A percentile compares a stretch with the other conserved stretches of the same genome.
Evolutionary conservation across 2,113 vertebrate species (phyloP).

Genomic region (Lichenostomus cassidix): DNA sequence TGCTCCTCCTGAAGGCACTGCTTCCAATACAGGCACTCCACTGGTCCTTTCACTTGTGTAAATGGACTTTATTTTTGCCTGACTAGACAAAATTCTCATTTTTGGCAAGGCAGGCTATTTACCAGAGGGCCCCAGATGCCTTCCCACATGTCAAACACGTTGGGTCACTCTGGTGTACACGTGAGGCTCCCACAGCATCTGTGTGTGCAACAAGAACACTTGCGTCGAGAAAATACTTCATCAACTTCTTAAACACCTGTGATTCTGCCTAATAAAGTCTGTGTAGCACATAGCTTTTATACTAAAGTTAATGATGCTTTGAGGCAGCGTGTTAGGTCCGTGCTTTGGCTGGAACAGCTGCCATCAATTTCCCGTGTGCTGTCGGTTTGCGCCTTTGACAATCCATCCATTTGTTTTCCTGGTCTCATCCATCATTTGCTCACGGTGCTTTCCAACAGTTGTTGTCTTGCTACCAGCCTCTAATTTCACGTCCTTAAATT

Average conservation of each 20-base stretch:
- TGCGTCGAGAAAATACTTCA: background rate
- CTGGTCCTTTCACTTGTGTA: background rate
- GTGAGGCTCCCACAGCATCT: background rate
- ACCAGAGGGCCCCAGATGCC: background rate
- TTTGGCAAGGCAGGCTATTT: background rate
- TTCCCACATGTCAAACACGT: background rate
- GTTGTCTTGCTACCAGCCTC: background rate
- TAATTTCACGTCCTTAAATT: constrained; percentile 30
- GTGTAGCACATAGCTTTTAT: constrained; percentile 21
- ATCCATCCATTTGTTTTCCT: constrained; percentile 26
- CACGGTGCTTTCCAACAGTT: background rate
- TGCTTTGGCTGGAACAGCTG: constrained; percentile 17
- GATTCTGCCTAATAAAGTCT: constrained; percentile 31
- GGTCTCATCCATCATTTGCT: constrained; percentile 36
- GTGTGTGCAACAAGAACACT: background rate
- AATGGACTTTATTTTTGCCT: background rate
- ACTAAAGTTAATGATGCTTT: constrained; percentile 55
- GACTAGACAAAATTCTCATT: background rate
- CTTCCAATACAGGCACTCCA: background rate
- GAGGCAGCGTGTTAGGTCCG: background rate
- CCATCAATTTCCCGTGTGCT: constrained; percentile 41
- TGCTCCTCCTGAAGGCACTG: background rate
- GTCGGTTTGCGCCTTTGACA: constrained; percentile 16
- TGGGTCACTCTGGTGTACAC: background rate
- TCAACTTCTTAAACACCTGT: constrained; percentile 21